Conservation (phyloP, 1,140 invertebrate genomes). For the Coboldia fuscipes region DNA sequence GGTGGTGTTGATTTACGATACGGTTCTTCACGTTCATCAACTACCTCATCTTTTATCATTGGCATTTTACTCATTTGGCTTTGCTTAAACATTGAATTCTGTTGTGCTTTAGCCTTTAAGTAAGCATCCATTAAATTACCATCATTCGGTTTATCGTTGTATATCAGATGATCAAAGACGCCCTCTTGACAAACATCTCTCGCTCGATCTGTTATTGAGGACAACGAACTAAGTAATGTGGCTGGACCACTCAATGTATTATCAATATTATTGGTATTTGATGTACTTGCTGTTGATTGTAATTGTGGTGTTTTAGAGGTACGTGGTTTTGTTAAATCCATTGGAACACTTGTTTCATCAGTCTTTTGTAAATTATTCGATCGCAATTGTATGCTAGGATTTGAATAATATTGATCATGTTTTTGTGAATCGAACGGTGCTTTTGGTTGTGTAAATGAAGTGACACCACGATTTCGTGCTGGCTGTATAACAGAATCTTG, state of each 20-base stretch:
- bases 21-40: not conserved
- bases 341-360: slow-evolving; percentile 13
- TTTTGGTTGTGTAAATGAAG: slow-evolving; percentile 19
- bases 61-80: slow-evolving; percentile 20
- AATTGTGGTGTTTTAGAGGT: not conserved
- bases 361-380: slow-evolving; percentile 11
- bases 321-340: slow-evolving; percentile 19
- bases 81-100: slow-evolving; percentile 53
- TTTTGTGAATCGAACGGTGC: slow-evolving; percentile 20
- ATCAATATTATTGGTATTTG: not conserved
- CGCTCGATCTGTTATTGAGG: slow-evolving; percentile 19
- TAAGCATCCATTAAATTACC: slow-evolving; percentile 42
- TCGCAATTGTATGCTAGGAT: slow-evolving; percentile 13
- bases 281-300: not conserved
- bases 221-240: slow-evolving; percentile 17
- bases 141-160: slow-evolving; percentile 5
- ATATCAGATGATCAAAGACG: slow-evolving; percentile 1
- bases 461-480: slow-evolving; percentile 8
- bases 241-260: not conserved
- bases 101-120: slow-evolving; percentile 48
- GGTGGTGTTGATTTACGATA: not conserved
- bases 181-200: slow-evolving; percentile 9
- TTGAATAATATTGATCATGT: slow-evolving; percentile 21
- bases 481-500: not conserved
- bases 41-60: not conserved